Evolutionary conservation across 1,140 invertebrate species (phyloP).

Genomic region (Drosophila saltans): DNA sequence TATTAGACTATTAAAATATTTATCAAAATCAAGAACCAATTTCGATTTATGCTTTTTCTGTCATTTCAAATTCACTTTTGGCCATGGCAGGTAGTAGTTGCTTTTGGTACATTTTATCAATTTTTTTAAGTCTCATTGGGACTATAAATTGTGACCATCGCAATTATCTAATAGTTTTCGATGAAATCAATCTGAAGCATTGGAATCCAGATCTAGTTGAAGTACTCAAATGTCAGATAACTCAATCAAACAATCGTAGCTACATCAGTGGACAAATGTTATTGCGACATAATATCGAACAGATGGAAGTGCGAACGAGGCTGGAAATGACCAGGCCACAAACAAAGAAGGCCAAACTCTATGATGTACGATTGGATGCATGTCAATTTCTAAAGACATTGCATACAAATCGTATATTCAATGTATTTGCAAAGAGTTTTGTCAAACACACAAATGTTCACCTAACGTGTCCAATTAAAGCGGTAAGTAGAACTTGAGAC

Average conservation of each 20-base stretch:
- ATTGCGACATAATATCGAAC: constrained; percentile 23
- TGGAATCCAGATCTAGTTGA: constrained; percentile 32
- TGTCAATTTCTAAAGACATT: constrained; percentile 38
- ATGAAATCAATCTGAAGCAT: constrained; percentile 27
- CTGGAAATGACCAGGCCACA: constrained; percentile 35
- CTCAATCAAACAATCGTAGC: constrained; percentile 42
- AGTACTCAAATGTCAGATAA: constrained; percentile 16
- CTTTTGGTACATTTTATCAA: constrained; percentile 13
- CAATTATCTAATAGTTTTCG: constrained; percentile 39
- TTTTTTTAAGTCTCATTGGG: constrained; percentile 8
- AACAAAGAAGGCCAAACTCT: constrained; percentile 37
- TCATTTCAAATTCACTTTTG: background rate
- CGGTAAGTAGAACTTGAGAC: constrained; percentile 28
- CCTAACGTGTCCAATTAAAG: constrained; percentile 47
- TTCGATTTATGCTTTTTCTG: background rate
- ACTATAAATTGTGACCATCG: constrained; percentile 17
- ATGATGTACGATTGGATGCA: constrained; percentile 16
- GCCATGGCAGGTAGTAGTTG: constrained; percentile 34
- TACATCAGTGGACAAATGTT: constrained; percentile 32
- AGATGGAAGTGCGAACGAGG: background rate
- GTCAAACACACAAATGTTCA: background rate
- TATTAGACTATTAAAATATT: background rate
- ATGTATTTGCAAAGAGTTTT: constrained; percentile 27
- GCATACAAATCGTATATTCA: constrained; percentile 46
- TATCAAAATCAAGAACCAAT: background rate